Evolutionary conservation across 2,797 vertebrate genomes (phyloP).

Genomic region (Danio tinwini): DNA sequence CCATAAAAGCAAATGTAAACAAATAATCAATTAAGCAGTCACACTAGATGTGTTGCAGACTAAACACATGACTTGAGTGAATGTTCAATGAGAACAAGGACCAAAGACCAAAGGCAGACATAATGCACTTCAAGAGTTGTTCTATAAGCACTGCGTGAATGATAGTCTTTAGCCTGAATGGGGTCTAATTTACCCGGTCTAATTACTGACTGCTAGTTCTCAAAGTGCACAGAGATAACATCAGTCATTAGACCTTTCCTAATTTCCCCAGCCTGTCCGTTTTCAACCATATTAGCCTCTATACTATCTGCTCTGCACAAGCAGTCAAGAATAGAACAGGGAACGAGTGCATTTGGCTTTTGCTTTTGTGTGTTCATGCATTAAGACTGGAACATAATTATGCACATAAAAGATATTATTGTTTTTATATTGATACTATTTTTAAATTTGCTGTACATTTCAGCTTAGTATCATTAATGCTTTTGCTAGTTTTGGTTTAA

Average conservation of each 20-base stretch:
- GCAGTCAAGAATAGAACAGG: no score
- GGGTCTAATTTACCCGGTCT: constrained; percentile 36
- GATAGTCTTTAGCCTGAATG: constrained; percentile 33
- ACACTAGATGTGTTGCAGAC: background rate
- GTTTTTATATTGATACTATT: no score
- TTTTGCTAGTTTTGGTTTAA: no score
- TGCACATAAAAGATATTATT: no score
- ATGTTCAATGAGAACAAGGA: background rate
- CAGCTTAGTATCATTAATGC: no score
- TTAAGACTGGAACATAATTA: background rate
- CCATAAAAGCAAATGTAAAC: background rate
- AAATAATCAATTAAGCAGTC: background rate
- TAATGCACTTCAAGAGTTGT: constrained; percentile 29
- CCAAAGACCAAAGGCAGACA: constrained; percentile 14
- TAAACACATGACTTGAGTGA: background rate
- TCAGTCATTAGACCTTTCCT: constrained; percentile 39
- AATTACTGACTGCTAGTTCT: constrained; percentile 36
- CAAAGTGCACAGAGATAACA: constrained; percentile 39
- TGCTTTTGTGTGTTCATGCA: background rate
- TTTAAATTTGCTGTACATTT: no score
- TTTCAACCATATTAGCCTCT: constrained; percentile 21
- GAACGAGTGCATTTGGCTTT: background rate
- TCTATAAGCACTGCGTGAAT: constrained; percentile 36
- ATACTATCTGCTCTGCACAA: background rate
- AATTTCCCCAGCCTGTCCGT: constrained; percentile 32